Evolutionary conservation across 2,888 invertebrate species (phyloP).

Genomic region (Troglohyphantes excavatus): DNA sequence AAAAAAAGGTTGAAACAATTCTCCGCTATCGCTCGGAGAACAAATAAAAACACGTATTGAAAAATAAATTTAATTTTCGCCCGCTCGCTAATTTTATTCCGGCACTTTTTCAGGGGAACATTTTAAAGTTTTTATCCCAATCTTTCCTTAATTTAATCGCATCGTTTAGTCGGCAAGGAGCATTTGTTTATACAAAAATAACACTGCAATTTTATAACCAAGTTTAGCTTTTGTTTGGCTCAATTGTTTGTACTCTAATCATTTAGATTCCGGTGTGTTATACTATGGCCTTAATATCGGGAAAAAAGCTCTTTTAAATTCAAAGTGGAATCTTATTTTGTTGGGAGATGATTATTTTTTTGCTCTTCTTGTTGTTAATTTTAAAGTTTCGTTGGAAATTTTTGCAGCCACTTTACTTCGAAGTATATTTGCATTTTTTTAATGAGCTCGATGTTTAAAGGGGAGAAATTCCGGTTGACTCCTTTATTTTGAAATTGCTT

Average conservation of each 20-base stretch:
- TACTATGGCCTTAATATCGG: slow-evolving; percentile 51
- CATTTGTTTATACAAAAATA: slow-evolving; percentile 78
- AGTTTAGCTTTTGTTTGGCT: slow-evolving; percentile 75
- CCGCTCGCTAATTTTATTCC: slow-evolving; percentile 73
- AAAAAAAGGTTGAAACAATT: slow-evolving; percentile 74
- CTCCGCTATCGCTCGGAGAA: slow-evolving; percentile 66
- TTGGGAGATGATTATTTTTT: slow-evolving; percentile 20
- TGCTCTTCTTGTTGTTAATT: slow-evolving; percentile 15
- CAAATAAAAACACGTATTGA: slow-evolving; percentile 76
- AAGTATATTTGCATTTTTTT: slow-evolving; percentile 26
- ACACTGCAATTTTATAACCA: slow-evolving; percentile 78
- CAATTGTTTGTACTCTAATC: slow-evolving; percentile 76
- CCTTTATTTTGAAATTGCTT: background rate
- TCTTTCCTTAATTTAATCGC: slow-evolving; percentile 75
- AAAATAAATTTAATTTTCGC: slow-evolving; percentile 77
- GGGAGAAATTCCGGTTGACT: background rate
- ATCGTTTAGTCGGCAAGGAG: slow-evolving; percentile 70
- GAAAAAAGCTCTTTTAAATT: slow-evolving; percentile 59
- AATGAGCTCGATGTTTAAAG: slow-evolving; percentile 11
- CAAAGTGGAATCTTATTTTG: slow-evolving; percentile 55
- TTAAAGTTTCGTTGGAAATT: slow-evolving; percentile 30
- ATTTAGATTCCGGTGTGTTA: slow-evolving; percentile 72
- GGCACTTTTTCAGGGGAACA: slow-evolving; percentile 50
- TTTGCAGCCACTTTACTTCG: slow-evolving; percentile 7
- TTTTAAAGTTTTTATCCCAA: slow-evolving; percentile 71